phyloP scores from a whole-genome alignment of 2,888 invertebrate species.

The Aphrophora alni region DNA sequence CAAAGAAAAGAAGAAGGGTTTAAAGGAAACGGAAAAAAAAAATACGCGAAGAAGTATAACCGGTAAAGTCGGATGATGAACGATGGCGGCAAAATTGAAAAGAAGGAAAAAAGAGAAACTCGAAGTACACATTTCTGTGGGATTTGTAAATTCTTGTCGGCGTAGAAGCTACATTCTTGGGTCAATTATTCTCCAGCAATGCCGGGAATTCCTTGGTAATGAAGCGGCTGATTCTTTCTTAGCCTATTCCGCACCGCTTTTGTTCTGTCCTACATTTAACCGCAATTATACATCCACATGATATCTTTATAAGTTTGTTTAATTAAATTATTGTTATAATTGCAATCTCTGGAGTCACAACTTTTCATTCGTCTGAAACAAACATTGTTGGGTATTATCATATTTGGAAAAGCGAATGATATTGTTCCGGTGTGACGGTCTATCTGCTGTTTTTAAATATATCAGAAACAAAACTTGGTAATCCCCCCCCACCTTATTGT shows the following conservation, averaged over 20 bases:
- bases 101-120: background rate
- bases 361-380: no score
- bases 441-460: no score
- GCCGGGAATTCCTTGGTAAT: background rate
- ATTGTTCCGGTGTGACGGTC: no score
- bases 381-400: no score
- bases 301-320: background rate
- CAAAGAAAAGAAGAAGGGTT: background rate
- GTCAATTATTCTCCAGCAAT: background rate
- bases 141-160: background rate
- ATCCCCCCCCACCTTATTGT: no score
- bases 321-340: no score
- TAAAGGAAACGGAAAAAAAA: background rate
- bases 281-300: background rate
- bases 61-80: background rate
- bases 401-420: no score
- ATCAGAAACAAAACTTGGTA: no score
- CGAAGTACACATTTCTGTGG: background rate
- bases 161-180: background rate
- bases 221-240: background rate
- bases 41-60: background rate
- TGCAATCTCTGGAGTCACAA: no score
- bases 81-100: background rate
- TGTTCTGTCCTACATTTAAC: background rate
- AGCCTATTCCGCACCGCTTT: background rate